Evolutionary conservation across 2,113 vertebrate genomes (phyloP).

Genomic region (Chunga burmeisteri): DNA sequence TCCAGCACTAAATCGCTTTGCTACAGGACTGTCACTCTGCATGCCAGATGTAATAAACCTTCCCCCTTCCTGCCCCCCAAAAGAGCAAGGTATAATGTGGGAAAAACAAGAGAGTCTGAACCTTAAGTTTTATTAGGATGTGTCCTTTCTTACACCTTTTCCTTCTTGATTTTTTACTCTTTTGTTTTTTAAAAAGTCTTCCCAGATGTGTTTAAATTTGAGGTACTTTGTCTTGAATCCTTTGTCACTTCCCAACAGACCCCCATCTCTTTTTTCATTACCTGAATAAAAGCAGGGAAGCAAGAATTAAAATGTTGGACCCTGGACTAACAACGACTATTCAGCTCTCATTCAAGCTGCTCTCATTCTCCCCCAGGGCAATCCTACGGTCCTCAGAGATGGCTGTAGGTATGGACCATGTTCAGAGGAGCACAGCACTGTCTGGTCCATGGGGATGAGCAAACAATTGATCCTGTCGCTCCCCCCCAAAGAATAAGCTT

Average conservation of each 20-base stretch:
- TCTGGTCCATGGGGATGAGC: not conserved
- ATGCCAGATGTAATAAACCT: not conserved
- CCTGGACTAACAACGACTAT: not conserved
- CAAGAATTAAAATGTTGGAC: not conserved
- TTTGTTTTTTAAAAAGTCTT: not conserved
- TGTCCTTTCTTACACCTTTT: not conserved
- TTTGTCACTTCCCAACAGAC: not conserved
- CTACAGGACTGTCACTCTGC: not conserved
- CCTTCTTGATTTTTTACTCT: not conserved
- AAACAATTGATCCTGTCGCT: not conserved
- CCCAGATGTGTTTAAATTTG: not conserved
- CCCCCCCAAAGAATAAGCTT: not conserved
- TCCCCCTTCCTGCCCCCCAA: fast-evolving
- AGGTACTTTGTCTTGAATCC: not conserved
- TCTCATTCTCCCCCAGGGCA: not conserved
- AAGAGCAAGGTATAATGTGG: not conserved
- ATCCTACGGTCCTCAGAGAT: not conserved
- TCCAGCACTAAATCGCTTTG: not conserved
- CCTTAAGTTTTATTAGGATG: not conserved
- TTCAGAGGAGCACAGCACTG: not conserved
- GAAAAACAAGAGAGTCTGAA: not conserved
- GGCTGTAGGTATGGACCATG: not conserved
- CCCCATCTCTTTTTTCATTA: not conserved
- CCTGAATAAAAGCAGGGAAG: not conserved
- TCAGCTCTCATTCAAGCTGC: not conserved